Percentiles rank a stretch among this genome's conserved stretches.
Conservation (phyloP, 2,888 invertebrate species). For the Linnaemya vulpina region DNA sequence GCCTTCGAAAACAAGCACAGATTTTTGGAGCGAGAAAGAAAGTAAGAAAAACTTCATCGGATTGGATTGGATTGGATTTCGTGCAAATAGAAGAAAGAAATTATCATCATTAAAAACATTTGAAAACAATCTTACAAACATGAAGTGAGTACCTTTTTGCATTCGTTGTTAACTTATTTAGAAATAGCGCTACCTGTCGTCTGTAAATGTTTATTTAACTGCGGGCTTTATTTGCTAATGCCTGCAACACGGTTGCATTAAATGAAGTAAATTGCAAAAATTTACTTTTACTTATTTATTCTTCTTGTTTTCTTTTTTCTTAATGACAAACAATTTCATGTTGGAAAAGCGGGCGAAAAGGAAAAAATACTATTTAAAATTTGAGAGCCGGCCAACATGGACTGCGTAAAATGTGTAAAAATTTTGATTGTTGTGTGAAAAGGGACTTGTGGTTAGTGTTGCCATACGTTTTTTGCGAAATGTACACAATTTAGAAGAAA, state of each 20-base stretch:
- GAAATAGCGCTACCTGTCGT: background rate
- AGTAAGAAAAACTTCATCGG: slow-evolving; percentile 4
- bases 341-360: background rate
- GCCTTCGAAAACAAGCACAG: slow-evolving; percentile 14
- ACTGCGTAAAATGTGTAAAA: background rate
- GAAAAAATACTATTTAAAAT: background rate
- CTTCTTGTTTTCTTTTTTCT: background rate
- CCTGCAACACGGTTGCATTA: background rate
- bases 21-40: slow-evolving; percentile 41
- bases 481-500: too few relatives aligned
- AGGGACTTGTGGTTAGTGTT: background rate
- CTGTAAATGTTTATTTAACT: slow-evolving; percentile 15
- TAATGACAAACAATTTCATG: background rate
- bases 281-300: slow-evolving; percentile 23
- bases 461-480: too few relatives aligned
- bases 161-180: slow-evolving; percentile 11
- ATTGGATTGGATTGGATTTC: background rate
- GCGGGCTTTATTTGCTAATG: background rate
- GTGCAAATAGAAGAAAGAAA: slow-evolving; percentile 27
- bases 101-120: slow-evolving; percentile 35
- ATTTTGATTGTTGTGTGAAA: background rate
- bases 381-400: background rate
- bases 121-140: slow-evolving; percentile 61
- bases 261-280: slow-evolving; percentile 21
- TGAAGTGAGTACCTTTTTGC: slow-evolving; percentile 59